phyloP scores from a whole-genome alignment of 2,888 invertebrate species.

The Herminia tarsipennalis region DNA sequence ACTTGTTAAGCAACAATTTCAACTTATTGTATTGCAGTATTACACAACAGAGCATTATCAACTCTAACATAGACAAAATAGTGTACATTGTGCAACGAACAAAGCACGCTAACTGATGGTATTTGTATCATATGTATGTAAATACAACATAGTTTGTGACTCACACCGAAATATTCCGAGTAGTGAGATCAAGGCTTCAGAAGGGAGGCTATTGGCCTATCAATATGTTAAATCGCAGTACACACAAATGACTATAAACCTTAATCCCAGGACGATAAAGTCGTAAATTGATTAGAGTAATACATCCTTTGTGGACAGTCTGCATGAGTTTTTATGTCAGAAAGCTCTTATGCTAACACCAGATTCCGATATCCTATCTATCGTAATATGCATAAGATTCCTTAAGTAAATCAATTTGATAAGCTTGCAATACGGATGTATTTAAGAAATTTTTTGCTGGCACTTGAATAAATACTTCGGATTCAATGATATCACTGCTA shows the following conservation, averaged over 20 bases:
- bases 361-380: conserved; percentile 21
- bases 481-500: too few relatives aligned
- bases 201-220: conserved; percentile 66
- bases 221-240: conserved; percentile 42
- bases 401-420: conserved; percentile 26
- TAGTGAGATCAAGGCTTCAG: conserved; percentile 63
- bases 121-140: conserved; percentile 37
- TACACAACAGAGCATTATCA: conserved; percentile 20
- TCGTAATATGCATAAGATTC: conserved; percentile 17
- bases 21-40: conserved; percentile 20
- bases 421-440: conserved; percentile 8
- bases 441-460: neutral
- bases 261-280: conserved; percentile 26
- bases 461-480: too few relatives aligned
- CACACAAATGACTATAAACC: conserved; percentile 22
- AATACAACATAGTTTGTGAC: conserved; percentile 47
- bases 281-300: conserved; percentile 24
- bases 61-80: conserved; percentile 26
- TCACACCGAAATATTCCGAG: conserved; percentile 56
- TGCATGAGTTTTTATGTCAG: conserved; percentile 48
- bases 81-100: conserved; percentile 30
- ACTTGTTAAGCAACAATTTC: conserved; percentile 35
- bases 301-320: conserved; percentile 36
- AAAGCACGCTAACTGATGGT: conserved; percentile 29
- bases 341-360: conserved; percentile 46